Base-by-base conservation (phyloP, 2,888 invertebrate species). In the Andrena haemorrhoa region DNA sequence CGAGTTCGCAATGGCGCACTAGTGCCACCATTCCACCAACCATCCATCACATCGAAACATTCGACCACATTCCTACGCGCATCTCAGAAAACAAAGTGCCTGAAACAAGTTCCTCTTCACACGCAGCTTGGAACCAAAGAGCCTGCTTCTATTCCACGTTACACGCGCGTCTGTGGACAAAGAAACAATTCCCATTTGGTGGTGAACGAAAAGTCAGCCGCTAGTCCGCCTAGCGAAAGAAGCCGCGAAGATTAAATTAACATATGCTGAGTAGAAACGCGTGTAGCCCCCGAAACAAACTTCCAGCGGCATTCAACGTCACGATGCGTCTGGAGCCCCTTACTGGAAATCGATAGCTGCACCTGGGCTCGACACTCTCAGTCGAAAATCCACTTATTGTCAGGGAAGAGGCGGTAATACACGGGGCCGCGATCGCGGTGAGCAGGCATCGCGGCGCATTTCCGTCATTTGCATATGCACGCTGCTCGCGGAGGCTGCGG, bases 381-480 rank as follows among this genome's bases (percentile, higher is more conserved):
- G 69, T 35, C 73, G 81, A 81, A 82, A 82, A 81, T 82, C 82
- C 73, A 79, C 77, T 86, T 56, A 56, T 56, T 56, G 56, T 56
- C 80, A 74, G 79, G 71, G 82, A 75, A 61, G 74, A 63, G 68
- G 16, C n/a, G 47, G 56, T 83, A 86, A 86, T 86, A 71, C 75
- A 73, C 77, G 51, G 47, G 47, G n/a, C 41, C 79, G 29, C 61
- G 72, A 72, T 75, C 81, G 63, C 84, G 79, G 77, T 29, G 64
- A 72, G 72, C 61, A 53, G 61, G 74, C 35, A 61, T 74, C 82
- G 71, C 75, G 82, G 47, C 69, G 82, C 80, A 76, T 86, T 82
- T 79, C 75, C 83, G 86, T 90, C 86, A 88, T 90, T 90, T 89
- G 84, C 88, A 89, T 89, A 86, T 82, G 88, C 23, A 23, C 56